Evolutionary conservation across 2,797 vertebrate species (phyloP).

Genomic region (Fringilla coelebs): DNA sequence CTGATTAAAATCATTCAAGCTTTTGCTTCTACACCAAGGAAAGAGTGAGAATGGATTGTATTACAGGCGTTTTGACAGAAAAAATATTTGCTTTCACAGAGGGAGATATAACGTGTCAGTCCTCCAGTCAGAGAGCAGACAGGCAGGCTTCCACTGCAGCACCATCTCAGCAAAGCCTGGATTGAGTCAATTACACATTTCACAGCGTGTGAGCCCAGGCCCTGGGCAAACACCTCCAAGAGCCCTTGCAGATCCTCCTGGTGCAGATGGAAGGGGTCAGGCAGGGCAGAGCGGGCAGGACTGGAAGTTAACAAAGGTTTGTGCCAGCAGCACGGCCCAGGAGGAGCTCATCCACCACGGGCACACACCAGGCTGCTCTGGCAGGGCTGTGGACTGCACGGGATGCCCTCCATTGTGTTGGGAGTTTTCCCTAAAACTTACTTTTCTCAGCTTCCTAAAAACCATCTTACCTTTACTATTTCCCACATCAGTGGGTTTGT

Average conservation of each 20-base stretch:
- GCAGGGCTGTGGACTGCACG: neutral
- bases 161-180: neutral
- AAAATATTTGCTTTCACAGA: slow-evolving; percentile 47
- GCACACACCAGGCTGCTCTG: fast-evolving
- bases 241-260: neutral
- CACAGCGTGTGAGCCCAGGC: fast-evolving
- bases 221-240: neutral
- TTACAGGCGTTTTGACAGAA: slow-evolving; percentile 34
- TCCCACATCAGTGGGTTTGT: neutral
- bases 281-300: neutral
- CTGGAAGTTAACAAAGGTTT: neutral
- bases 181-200: neutral
- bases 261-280: neutral
- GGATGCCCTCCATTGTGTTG: fast-evolving
- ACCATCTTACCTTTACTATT: neutral
- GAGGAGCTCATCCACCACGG: fast-evolving
- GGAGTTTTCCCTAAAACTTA: neutral
- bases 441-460: neutral
- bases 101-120: slow-evolving; percentile 5
- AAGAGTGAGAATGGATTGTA: neutral
- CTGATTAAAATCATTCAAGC: slow-evolving; percentile 43
- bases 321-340: neutral
- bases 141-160: neutral
- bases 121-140: neutral
- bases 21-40: neutral